A percentile compares a stretch with the other conserved stretches of the same genome.
Evolutionary conservation across 2,113 vertebrate species (phyloP).

Genomic region (Poecilia latipinna): DNA sequence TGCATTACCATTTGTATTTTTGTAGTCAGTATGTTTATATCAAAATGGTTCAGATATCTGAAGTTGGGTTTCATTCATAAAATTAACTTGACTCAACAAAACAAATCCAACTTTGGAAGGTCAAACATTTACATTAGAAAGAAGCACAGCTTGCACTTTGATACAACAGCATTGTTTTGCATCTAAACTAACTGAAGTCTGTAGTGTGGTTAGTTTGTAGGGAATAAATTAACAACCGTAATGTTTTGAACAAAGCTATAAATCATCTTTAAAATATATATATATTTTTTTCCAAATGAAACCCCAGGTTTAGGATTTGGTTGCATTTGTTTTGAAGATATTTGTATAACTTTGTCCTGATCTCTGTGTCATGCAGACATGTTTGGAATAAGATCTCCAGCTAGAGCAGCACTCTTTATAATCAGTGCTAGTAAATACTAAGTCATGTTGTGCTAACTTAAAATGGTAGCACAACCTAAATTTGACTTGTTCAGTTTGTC

Average conservation of each 20-base stretch:
- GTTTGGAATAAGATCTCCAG: background rate
- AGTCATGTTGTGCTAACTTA: background rate
- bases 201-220: too few relatives aligned
- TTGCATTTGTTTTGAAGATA: background rate
- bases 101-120: too few relatives aligned
- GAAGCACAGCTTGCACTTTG: too few relatives aligned
- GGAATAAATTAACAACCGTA: too few relatives aligned
- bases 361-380: background rate
- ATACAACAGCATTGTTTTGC: too few relatives aligned
- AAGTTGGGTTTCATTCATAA: background rate
- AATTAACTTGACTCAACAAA: background rate
- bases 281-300: background rate
- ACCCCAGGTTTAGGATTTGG: background rate
- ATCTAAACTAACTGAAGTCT: too few relatives aligned
- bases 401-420: background rate
- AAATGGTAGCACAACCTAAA: background rate
- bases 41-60: background rate
- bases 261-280: background rate
- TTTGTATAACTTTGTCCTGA: constrained; percentile 1
- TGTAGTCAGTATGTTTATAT: background rate
- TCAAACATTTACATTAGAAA: too few relatives aligned
- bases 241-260: background rate
- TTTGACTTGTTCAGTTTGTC: background rate
- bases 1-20: constrained; percentile 13
- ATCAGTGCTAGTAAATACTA: background rate